Conservation (phyloP, 2,888 invertebrate species). For the Nomada hirtipes region DNA sequence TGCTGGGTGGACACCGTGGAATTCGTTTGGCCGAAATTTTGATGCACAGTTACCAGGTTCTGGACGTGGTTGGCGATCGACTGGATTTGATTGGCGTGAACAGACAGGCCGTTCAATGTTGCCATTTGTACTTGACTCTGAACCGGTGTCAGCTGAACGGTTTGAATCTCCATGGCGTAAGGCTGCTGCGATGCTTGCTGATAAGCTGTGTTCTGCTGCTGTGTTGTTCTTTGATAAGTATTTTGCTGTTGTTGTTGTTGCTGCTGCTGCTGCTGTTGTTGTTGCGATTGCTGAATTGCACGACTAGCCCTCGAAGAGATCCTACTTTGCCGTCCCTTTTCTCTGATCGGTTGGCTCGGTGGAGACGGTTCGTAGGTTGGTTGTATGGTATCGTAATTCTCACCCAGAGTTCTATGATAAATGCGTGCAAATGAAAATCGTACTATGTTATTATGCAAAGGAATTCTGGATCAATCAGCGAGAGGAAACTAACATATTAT, state of each 20-base stretch:
- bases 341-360: constrained; percentile 68
- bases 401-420: constrained; percentile 65
- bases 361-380: constrained; percentile 69
- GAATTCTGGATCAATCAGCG: background rate
- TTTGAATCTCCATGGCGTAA: constrained; percentile 79
- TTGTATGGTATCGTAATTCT: constrained; percentile 70
- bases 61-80: constrained; percentile 68
- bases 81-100: constrained; percentile 65
- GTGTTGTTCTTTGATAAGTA: constrained; percentile 74
- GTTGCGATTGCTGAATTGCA: constrained; percentile 82
- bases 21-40: constrained; percentile 70
- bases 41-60: constrained; percentile 70
- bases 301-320: constrained; percentile 71
- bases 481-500: constrained; percentile 74
- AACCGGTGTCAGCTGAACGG: constrained; percentile 72
- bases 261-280: constrained; percentile 83
- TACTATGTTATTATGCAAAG: background rate
- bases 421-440: background rate
- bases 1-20: constrained; percentile 71
- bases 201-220: constrained; percentile 75
- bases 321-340: constrained; percentile 74
- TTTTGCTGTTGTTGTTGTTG: constrained; percentile 81
- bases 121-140: constrained; percentile 73
- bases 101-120: constrained; percentile 72
- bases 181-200: constrained; percentile 72